Evolutionary conservation across 2,797 vertebrate species (phyloP), one percentile per base, ranked within the genome.

Genomic region (Simalia tracyae): DNA sequence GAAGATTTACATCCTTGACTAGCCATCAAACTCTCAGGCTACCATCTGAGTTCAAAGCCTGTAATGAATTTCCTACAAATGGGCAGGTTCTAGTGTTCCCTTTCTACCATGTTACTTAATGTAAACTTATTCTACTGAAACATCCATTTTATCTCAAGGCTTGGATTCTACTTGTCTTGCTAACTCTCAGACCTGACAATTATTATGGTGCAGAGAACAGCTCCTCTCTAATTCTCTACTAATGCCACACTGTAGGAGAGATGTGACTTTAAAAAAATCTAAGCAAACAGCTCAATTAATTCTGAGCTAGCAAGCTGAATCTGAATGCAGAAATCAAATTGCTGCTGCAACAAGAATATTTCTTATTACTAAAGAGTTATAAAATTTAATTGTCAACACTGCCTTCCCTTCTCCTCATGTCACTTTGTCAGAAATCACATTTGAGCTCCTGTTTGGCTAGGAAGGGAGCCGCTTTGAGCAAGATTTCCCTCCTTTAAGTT

Each of bases 1-100:
- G 66, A 90, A 63, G 89, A 87, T 72, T 90, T 81, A 90, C 87
- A 90, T 92, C 92, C 68, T 64, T 36, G 59, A 46, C 85, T 84
- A 72, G 36, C 89, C 26, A 19, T 81, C 68, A 68, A 64, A 28
- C 63, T 85, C 89, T 72, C 15, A 8, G 46, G 66, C 22, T 86
- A 57, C 42, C 88, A 6, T 84, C 85, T 87, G 85, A 89, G 66
- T 87, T 72, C 24, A 42, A 90, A 90, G 85, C 64, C 76, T 63
- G 59, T 92, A 86, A 90, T 12, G 57, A 87, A 90, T 92, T 90
- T 59, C 76, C 59, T 56, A 36, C 17, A 31, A 85, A 31, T 46
- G 24, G 22, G 66, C 57, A 86, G 56, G 28, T 87, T 85, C 66
- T 87, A 17, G 11, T 36, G 19, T 63, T 46, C 36, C 57, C 36